Percentiles rank a stretch among this genome's conserved stretches.
These are phyloP conservation scores for Andricus curvator DNA, from an alignment of 2,888 invertebrate genomes.

Conservation along the genomic window DNA sequence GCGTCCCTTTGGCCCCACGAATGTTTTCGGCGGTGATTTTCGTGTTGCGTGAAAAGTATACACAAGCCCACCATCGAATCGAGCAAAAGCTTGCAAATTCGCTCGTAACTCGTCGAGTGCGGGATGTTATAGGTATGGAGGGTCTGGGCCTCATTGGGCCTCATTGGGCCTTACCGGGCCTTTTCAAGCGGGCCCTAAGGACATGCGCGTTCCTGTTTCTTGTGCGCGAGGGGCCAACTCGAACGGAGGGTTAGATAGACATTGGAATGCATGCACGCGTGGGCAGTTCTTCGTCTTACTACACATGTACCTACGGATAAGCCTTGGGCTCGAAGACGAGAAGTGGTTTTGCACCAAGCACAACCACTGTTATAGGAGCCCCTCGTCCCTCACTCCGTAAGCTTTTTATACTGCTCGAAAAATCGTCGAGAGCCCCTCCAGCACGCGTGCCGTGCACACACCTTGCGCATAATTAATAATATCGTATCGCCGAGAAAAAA, in stretches of 20 bases:
- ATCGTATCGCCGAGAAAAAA: constrained; percentile 13
- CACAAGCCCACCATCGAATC: neutral
- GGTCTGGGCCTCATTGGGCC: constrained; percentile 51
- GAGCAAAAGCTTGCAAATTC: neutral
- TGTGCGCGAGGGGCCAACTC: constrained; percentile 57
- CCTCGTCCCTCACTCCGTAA: constrained; percentile 27
- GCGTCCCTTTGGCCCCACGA: constrained; percentile 20
- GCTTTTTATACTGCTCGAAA: constrained; percentile 32
- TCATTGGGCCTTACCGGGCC: constrained; percentile 55
- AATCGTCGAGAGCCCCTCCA: constrained; percentile 44
- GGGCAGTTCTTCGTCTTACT: constrained; percentile 60
- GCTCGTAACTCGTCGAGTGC: neutral
- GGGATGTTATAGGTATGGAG: neutral
- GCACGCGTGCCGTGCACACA: constrained; percentile 60
- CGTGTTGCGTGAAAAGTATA: constrained; percentile 33
- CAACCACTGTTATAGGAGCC: constrained; percentile 43
- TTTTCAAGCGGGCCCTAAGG: constrained; percentile 64
- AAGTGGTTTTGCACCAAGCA: constrained; percentile 65
- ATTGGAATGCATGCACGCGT: constrained; percentile 62
- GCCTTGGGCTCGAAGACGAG: constrained; percentile 69
- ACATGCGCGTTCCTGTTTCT: constrained; percentile 61
- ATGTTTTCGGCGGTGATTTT: constrained; percentile 8
- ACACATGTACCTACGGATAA: constrained; percentile 55
- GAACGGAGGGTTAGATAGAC: constrained; percentile 44
- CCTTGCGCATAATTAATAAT: constrained; percentile 65